A percentile compares a stretch with the other conserved stretches of the same genome.
Conservation (phyloP, 2,888 invertebrate genomes). For the Amphipyra tragopoginis region DNA sequence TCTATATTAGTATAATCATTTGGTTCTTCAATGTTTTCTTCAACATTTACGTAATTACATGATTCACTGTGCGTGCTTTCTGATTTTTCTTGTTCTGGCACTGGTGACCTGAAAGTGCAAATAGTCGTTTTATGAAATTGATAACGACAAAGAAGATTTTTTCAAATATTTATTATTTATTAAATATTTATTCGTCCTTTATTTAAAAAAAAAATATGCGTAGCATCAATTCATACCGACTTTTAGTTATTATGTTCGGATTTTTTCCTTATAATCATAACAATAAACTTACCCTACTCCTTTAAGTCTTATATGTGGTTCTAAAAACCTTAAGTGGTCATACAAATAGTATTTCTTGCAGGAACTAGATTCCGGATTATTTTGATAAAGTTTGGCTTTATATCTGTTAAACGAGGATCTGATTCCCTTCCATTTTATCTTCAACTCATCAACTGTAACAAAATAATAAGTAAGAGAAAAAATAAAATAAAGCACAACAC, state of each 20-base stretch:
- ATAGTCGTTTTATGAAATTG: background rate
- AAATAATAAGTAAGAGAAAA: conserved; percentile 3
- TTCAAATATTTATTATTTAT: too few relatives aligned
- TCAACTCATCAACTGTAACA: conserved; percentile 68
- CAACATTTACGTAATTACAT: conserved; percentile 33
- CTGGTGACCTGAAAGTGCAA: conserved; percentile 17
- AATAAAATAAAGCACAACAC: background rate
- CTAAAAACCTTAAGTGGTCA: conserved; percentile 65
- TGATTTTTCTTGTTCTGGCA: conserved; percentile 33
- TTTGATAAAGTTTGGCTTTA: conserved; percentile 56
- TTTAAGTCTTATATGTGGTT: conserved; percentile 63
- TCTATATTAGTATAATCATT: conserved; percentile 48
- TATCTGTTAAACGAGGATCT: conserved; percentile 68
- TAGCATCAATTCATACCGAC: too few relatives aligned
- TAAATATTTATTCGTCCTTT: too few relatives aligned
- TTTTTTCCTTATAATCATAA: background rate
- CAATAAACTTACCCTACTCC: conserved; percentile 49
- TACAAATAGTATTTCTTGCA: conserved; percentile 68
- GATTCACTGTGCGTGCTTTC: conserved; percentile 36
- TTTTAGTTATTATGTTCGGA: background rate
- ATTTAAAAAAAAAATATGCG: too few relatives aligned
- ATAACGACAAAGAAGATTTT: background rate
- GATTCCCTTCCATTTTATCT: conserved; percentile 70
- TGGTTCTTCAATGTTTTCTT: conserved; percentile 42
- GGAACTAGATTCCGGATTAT: conserved; percentile 25